Evolutionary conservation across 2,888 invertebrate species (phyloP).

Genomic region (Pinctada fucata): DNA sequence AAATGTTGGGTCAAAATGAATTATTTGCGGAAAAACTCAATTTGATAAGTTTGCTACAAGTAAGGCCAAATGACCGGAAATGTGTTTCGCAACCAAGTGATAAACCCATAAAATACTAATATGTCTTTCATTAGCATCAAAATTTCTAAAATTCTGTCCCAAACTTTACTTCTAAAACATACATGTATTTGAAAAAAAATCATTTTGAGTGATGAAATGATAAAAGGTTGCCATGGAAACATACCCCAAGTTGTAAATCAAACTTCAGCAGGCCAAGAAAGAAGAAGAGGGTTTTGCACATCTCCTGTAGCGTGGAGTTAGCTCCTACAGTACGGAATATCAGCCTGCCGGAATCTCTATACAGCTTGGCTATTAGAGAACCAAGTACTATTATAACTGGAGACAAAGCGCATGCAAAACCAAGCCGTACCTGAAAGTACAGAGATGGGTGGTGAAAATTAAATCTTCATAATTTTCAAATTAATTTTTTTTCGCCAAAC

Average conservation of each 20-base stretch:
- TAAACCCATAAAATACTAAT: no score
- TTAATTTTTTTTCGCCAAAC: background rate
- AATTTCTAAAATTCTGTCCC: no score
- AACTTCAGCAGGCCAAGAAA: conserved; percentile 67
- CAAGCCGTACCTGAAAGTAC: conserved; percentile 50
- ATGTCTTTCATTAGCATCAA: no score
- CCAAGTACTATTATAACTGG: conserved; percentile 58
- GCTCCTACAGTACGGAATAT: conserved; percentile 73
- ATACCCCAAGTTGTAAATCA: conserved; percentile 71
- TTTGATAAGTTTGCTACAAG: no score
- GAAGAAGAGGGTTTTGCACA: conserved; percentile 63
- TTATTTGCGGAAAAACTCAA: no score
- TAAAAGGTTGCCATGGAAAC: conserved; percentile 8
- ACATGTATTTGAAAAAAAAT: no score
- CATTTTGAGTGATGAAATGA: no score
- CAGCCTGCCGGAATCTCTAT: conserved; percentile 65
- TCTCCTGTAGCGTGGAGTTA: conserved; percentile 58
- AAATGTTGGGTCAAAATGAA: no score
- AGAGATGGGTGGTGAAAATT: background rate
- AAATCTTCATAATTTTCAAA: background rate
- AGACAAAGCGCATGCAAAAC: conserved; percentile 53
- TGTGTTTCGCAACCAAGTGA: no score
- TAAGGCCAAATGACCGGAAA: no score
- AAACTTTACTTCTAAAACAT: no score
- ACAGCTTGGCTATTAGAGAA: conserved; percentile 50